Evolutionary conservation across 2,113 vertebrate genomes (phyloP).

Genomic region (Taxidea taxus): DNA sequence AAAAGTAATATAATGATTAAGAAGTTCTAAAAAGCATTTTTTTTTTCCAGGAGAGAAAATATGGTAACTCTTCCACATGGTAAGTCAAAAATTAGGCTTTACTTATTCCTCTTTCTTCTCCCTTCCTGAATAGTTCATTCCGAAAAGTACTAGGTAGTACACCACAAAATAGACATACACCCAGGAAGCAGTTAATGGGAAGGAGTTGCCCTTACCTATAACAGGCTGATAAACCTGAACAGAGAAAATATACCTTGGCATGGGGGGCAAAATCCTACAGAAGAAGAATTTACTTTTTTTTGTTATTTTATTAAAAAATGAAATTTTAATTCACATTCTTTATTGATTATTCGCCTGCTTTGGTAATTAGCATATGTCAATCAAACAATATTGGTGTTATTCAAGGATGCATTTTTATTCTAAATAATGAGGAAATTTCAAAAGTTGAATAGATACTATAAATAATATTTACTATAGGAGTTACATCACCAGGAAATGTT

Average conservation of each 20-base stretch:
- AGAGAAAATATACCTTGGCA: rapidly evolving
- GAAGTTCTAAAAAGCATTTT: background rate
- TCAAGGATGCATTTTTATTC: background rate
- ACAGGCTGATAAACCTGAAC: background rate
- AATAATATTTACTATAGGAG: background rate
- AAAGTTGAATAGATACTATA: background rate
- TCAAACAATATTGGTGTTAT: background rate
- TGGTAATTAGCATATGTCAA: background rate
- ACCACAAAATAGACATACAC: background rate
- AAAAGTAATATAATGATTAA: background rate
- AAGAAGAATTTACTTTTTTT: background rate
- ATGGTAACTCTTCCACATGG: background rate
- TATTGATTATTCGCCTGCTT: background rate
- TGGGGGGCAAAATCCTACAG: rapidly evolving
- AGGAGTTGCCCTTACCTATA: rapidly evolving
- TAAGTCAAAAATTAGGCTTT: background rate
- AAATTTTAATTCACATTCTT: background rate
- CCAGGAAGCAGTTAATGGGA: rapidly evolving
- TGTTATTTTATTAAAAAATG: background rate
- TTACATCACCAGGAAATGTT: background rate
- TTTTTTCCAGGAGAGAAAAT: background rate
- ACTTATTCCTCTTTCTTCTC: background rate
- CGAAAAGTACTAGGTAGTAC: rapidly evolving
- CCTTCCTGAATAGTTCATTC: background rate
- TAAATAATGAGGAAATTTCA: background rate